Evolutionary conservation across 1,140 invertebrate genomes (phyloP).

Genomic region (Drosophila repleta): DNA sequence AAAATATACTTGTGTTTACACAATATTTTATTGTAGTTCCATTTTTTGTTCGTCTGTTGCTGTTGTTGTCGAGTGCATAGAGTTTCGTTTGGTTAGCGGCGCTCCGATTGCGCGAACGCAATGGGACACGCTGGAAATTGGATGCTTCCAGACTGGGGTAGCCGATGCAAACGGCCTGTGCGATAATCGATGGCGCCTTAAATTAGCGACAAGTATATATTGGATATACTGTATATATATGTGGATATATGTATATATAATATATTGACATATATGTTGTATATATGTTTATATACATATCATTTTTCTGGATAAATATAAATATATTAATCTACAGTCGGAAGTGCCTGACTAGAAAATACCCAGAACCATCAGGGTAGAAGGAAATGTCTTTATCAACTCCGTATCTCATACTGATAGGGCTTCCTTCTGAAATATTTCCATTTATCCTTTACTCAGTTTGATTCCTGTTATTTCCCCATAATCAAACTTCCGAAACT

Average conservation of each 20-base stretch:
- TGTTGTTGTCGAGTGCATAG: slow-evolving; percentile 5
- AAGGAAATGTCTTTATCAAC: no score
- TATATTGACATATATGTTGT: background rate
- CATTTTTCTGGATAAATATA: no score
- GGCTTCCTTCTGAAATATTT: no score
- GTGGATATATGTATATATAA: background rate
- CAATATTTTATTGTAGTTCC: slow-evolving; percentile 19
- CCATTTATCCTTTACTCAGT: no score
- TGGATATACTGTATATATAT: background rate
- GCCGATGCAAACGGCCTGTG: slow-evolving; percentile 16
- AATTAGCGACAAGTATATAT: background rate
- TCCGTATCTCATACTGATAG: no score
- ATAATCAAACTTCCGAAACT: background rate
- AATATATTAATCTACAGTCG: no score
- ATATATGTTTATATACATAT: background rate
- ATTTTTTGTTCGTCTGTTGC: background rate
- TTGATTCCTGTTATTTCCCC: no score
- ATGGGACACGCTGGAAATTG: slow-evolving; percentile 47
- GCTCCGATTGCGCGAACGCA: slow-evolving; percentile 34
- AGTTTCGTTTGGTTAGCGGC: background rate
- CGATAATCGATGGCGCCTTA: slow-evolving; percentile 6
- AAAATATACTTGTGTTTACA: slow-evolving; percentile 41
- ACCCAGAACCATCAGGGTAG: no score
- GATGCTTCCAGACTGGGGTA: slow-evolving; percentile 43
- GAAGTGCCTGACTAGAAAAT: no score